Evolutionary conservation across 2,797 vertebrate genomes (phyloP), one percentile per base, ranked within the genome.

Genomic region (Ptychobarbus kaznakovi): DNA sequence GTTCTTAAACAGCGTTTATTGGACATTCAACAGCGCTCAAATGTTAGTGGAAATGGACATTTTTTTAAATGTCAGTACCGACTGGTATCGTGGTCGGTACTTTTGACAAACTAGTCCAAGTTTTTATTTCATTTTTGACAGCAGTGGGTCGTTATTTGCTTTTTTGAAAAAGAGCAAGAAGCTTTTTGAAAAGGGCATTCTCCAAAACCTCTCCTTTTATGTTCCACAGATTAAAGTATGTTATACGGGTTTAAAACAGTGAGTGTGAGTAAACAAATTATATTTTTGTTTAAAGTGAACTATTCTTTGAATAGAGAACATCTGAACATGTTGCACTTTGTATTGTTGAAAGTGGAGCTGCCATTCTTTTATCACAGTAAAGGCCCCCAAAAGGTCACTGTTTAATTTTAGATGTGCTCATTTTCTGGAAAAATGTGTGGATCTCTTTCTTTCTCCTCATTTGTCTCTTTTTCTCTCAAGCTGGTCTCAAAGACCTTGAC

Each of bases 391-490:
- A 77, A 42, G 53, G 53, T 25, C 49, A 77, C 11, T 1, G 8
- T n/a, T 79, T 80, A 20, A 84, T 80, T 83, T 80, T 80, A 75
- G 75, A 25, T 28, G 74, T 40, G 12, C 68, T 69, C 65, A 53
- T 74, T 69, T 46, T 79, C 11, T 46, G 4, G 44, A 77, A 66
- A 86, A 53, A 53, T 76, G n/a, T 72, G 22, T 32, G 8, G 20
- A 16, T 38, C 13, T 90, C 63, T 88, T 73, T 69, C 78, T 89
- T 73, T 77, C 13, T 72, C 38, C 22, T 32, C 77, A 9, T 32
- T 79, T 69, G 51, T 58, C 25, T 76, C 15, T 76, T 20, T 51
- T 3, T 79, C 18, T 35, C 25, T 79, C 4, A 68, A 63, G 42
- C 68, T 42, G 28, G 20, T 69, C 44, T 65, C 20, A 22, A 18